Evolutionary conservation across 2,797 vertebrate genomes (phyloP).

Genomic region (Toxotes lorentzi): DNA sequence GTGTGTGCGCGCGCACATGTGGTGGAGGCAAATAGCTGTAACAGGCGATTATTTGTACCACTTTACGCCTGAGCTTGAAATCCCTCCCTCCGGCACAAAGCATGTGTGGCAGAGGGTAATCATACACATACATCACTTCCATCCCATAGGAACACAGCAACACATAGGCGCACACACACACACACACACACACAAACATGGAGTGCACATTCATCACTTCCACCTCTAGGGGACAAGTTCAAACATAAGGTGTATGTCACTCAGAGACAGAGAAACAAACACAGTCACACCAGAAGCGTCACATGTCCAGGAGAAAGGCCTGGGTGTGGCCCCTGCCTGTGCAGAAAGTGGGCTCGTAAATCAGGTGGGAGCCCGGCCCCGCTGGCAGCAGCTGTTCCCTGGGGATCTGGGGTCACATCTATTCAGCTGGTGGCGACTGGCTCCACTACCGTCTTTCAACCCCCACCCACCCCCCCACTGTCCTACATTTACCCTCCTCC

Average conservation of each 20-base stretch:
- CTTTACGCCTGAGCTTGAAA: conserved; percentile 31
- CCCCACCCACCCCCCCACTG: neutral
- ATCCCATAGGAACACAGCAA: conserved; percentile 15
- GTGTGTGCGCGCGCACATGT: conserved; percentile 12
- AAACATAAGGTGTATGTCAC: conserved; percentile 37
- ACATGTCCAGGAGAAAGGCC: conserved; percentile 28
- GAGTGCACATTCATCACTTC: conserved; percentile 45
- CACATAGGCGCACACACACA: conserved; percentile 23
- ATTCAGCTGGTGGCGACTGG: conserved; percentile 68
- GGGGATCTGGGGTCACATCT: conserved; percentile 53
- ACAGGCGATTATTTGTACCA: conserved; percentile 39
- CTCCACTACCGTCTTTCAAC: conserved; percentile 30
- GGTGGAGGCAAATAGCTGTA: conserved; percentile 37
- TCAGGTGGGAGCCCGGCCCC: conserved; percentile 59
- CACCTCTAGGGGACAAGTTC: conserved; percentile 1
- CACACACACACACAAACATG: neutral
- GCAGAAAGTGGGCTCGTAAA: conserved; percentile 61
- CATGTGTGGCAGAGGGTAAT: conserved; percentile 10
- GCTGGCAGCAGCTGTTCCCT: conserved; percentile 63
- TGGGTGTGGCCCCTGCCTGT: conserved; percentile 48
- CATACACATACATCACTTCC: conserved; percentile 55
- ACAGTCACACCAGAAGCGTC: conserved; percentile 23
- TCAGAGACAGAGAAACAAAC: conserved; percentile 25
- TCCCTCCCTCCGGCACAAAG: conserved; percentile 7
- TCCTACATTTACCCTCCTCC: conserved; percentile 68